phyloP scores from a whole-genome alignment of 2,797 vertebrate genomes.

The Esox masquinongy region DNA sequence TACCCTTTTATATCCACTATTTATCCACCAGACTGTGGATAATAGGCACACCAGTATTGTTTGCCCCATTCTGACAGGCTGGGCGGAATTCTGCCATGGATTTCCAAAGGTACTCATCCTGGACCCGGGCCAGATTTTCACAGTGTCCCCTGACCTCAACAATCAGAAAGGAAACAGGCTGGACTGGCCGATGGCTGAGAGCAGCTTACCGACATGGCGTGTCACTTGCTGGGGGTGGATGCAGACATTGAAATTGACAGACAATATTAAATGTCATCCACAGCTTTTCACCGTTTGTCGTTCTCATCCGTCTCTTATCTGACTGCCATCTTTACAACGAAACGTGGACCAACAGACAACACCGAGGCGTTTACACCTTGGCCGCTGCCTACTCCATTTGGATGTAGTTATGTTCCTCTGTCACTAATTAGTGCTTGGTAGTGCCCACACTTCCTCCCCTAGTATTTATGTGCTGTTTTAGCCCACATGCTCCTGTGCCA shows the following conservation, averaged over 20 bases:
- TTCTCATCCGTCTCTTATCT: neutral
- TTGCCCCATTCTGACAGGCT: neutral
- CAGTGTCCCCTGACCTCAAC: neutral
- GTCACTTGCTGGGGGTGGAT: neutral
- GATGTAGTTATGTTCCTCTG: conserved; percentile 22
- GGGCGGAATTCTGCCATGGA: neutral
- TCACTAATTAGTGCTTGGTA: neutral
- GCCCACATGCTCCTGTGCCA: conserved; percentile 33
- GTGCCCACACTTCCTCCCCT: neutral
- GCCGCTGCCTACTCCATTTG: conserved; percentile 18
- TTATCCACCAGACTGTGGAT: neutral
- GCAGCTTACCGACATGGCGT: neutral
- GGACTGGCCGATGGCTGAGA: neutral
- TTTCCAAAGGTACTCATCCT: neutral
- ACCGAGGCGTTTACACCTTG: conserved; percentile 10
- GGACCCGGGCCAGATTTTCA: neutral
- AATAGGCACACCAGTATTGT: neutral
- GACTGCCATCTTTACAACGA: neutral
- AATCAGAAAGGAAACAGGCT: neutral
- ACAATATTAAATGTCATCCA: neutral
- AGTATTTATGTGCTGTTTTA: conserved; percentile 12
- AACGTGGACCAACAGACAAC: conserved; percentile 4
- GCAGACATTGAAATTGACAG: neutral
- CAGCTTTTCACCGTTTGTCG: neutral
- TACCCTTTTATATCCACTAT: conserved; percentile 53